These are phyloP conservation scores for Uria lomvia DNA, from an alignment of 2,113 vertebrate species.

Conservation along the genomic window DNA sequence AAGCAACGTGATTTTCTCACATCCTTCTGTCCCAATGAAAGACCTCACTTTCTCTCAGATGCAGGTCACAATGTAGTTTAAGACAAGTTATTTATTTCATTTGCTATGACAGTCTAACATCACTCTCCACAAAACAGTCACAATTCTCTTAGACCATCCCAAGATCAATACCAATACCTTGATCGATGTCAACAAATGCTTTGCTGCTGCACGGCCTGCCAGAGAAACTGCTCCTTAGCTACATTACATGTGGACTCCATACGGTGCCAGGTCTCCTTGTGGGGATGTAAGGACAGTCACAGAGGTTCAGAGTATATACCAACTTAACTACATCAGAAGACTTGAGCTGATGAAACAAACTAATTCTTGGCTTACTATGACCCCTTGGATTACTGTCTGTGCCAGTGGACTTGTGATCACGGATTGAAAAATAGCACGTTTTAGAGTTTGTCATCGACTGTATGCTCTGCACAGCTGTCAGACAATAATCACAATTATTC, in stretches of 20 bases:
- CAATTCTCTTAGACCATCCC: background rate
- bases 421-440: background rate
- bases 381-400: background rate
- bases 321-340: background rate
- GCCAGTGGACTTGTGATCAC: background rate
- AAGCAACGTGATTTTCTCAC: background rate
- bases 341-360: background rate
- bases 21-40: background rate
- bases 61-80: background rate
- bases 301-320: background rate
- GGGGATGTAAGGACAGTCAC: background rate
- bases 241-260: background rate
- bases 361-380: background rate
- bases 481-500: conserved; percentile 51
- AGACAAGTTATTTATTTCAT: background rate
- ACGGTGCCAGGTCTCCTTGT: background rate
- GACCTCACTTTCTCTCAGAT: background rate
- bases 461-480: conserved; percentile 41
- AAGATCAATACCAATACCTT: background rate
- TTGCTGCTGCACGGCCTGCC: background rate
- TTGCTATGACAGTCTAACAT: background rate
- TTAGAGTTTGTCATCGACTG: background rate
- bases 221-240: background rate
- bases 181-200: background rate
- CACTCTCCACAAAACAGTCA: background rate